These are phyloP conservation scores for Phoeniculus purpureus DNA, from an alignment of 2,797 vertebrate species.

Conservation along the genomic window DNA sequence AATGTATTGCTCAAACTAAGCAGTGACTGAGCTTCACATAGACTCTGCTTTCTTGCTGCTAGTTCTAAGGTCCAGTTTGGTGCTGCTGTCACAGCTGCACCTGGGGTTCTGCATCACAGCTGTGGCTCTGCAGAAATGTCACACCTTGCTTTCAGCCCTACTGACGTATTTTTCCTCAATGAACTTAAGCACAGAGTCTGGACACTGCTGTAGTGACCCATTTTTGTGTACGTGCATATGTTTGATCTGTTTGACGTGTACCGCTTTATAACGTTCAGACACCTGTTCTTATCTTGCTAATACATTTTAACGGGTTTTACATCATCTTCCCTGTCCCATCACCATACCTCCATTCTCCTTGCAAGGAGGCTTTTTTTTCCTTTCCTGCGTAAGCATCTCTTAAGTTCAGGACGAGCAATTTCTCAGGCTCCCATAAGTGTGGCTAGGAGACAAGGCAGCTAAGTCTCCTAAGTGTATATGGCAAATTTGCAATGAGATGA, in stretches of 20 bases:
- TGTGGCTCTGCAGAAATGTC: background rate
- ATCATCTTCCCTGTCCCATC: background rate
- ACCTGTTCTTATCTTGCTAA: background rate
- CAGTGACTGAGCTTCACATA: background rate
- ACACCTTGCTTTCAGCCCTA: background rate
- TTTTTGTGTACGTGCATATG: background rate
- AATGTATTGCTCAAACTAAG: background rate
- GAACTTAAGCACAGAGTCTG: background rate
- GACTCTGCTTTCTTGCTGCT: background rate
- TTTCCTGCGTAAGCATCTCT: background rate
- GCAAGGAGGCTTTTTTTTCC: background rate
- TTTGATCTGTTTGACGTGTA: conserved; percentile 8
- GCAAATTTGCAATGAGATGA: conserved; percentile 14
- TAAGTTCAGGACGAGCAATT: background rate
- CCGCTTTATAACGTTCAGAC: background rate
- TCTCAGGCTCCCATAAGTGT: background rate
- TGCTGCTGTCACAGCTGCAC: background rate
- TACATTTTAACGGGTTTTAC: background rate
- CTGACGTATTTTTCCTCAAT: conserved; percentile 30
- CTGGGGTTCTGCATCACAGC: background rate
- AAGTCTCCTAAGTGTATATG: background rate
- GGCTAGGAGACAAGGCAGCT: background rate
- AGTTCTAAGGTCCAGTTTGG: background rate
- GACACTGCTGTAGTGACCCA: background rate
- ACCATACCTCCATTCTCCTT: background rate